Percentiles rank a stretch among this genome's conserved stretches.
phyloP scores from a whole-genome alignment of 2,797 vertebrate genomes.

The Fistularia commersonii region DNA sequence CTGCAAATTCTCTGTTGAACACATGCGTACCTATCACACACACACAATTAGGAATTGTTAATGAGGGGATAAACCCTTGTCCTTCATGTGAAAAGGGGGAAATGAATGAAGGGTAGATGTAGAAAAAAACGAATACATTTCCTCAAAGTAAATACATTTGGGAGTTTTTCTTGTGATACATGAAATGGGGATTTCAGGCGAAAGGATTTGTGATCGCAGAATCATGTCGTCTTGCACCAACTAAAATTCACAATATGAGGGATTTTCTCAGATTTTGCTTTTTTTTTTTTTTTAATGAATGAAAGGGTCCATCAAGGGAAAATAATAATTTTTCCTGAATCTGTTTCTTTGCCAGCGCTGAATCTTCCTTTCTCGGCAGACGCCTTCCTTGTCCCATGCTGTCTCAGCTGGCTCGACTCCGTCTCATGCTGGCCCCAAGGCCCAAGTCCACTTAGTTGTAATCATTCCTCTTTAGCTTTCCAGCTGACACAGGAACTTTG shows the following conservation, averaged over 20 bases:
- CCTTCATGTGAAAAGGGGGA: constrained; percentile 3
- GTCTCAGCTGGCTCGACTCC: constrained; percentile 35
- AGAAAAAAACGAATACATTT: too few relatives aligned
- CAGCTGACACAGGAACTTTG: constrained; percentile 56
- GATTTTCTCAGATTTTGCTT: background rate
- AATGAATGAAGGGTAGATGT: too few relatives aligned
- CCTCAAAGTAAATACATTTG: too few relatives aligned
- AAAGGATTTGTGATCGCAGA: background rate
- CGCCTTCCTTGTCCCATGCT: constrained; percentile 39
- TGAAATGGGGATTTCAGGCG: too few relatives aligned
- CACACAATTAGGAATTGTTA: constrained; percentile 16
- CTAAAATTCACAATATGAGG: too few relatives aligned
- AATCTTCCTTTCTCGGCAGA: constrained; percentile 16
- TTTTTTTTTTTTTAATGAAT: background rate
- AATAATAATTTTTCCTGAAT: constrained; percentile 8
- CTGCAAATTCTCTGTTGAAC: background rate
- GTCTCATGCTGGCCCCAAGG: constrained; percentile 37
- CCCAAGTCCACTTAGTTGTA: constrained; percentile 49
- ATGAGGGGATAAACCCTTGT: constrained; percentile 25
- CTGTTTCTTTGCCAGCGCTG: constrained; percentile 6
- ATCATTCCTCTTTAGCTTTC: constrained; percentile 51
- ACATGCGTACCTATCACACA: constrained; percentile 12
- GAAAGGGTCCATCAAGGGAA: background rate
- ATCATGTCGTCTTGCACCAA: constrained; percentile 1
- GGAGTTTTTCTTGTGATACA: too few relatives aligned